Base-by-base conservation (phyloP, 2,113 vertebrate species). In the Salvelinus alpinus region DNA sequence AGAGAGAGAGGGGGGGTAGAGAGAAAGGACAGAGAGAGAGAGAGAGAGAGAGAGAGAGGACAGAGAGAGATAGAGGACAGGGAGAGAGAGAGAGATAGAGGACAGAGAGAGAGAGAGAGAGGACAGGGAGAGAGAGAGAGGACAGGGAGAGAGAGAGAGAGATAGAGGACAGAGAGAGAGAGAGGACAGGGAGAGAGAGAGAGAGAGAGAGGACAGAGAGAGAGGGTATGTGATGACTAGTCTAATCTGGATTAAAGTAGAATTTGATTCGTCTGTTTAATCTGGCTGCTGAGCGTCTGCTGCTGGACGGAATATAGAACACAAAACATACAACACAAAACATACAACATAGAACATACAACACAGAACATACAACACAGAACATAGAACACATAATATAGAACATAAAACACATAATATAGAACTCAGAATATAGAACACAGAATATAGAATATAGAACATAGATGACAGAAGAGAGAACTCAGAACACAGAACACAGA, bases 241-340 rank as follows among this genome's bases (percentile, higher is more conserved):
- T 29, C 27, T 68, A 68, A 68, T 68, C 66, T 68, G 66, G 66
- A 68, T 66, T 66, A 66, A 29, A 20, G 27, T 27, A 68, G 66
- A 68, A 29, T 68, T 68, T 68, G 66, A 68, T 68, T 68, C 5
- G 29, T 68, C 29, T 38, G 66, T 68, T 31, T 68, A 68, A 68
- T 68, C 66, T 68, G 66, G 18, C 66, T 29, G 14, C 25, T 16
- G 24, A 69, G 62, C 25, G 62, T 64, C 62, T 64, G 62, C 2
- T 64, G 31, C 51, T 44, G 38, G 38, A 44, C 38, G 8, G 38
- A 44, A 44, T 9, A 38, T 8, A 38, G 34, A 38, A 38, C 34
- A 38, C 7, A 38, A 8, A 38, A 72, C 54, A 44, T 3, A 72
- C 29, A n/a, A 38, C 34, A 38, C 7, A 38, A 8, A 38, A 72